A percentile compares a stretch with the other conserved stretches of the same genome.
These are phyloP conservation scores for Coluber constrictor DNA, from an alignment of 2,797 vertebrate genomes.

Conservation along the genomic window DNA sequence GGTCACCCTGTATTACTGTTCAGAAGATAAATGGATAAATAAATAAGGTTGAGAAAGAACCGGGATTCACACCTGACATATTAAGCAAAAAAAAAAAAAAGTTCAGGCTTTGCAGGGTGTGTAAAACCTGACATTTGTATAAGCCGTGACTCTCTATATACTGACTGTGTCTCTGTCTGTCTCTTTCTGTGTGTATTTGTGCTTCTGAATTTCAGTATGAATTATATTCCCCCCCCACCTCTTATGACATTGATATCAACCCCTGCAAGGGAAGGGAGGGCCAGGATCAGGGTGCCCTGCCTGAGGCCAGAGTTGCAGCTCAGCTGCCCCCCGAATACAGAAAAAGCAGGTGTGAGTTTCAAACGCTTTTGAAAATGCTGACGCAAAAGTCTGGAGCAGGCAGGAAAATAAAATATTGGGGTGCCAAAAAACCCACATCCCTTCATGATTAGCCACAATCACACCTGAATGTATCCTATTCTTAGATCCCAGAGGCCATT, in stretches of 20 bases:
- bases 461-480: neutral
- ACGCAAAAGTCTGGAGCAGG: no score
- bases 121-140: neutral
- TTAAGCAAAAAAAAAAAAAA: neutral
- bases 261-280: neutral
- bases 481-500: neutral
- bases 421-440: no score
- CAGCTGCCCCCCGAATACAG: neutral
- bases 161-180: neutral
- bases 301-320: neutral
- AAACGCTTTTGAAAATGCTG: neutral
- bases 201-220: neutral
- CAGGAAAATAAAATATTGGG: neutral
- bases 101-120: neutral
- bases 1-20: neutral
- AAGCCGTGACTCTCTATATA: neutral
- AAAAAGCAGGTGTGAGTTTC: neutral
- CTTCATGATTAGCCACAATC: neutral
- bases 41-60: neutral
- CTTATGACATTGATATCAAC: neutral
- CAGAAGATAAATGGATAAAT: neutral
- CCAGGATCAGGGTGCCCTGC: neutral
- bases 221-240: neutral
- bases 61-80: neutral
- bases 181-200: neutral